Conservation (phyloP, 1,140 invertebrate genomes). For the Nomia melanderi region DNA sequence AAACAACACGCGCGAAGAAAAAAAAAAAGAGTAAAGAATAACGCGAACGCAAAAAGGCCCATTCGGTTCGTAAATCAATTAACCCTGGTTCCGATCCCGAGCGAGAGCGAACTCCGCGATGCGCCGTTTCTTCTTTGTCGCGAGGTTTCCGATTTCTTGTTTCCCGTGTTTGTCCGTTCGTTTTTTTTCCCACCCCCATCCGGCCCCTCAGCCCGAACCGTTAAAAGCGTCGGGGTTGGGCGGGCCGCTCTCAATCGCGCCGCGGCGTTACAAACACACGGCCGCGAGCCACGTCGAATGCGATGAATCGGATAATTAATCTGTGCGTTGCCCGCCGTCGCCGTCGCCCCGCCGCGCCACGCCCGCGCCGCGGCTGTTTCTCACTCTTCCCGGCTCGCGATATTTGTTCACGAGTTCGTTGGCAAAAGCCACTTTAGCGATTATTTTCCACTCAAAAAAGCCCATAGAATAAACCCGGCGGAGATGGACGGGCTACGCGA, state of each 20-base stretch:
- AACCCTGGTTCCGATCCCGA: no score
- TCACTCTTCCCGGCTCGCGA: slow-evolving; percentile 52
- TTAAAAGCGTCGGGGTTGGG: no score
- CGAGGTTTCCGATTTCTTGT: no score
- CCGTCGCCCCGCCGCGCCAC: not conserved
- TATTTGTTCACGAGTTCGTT: slow-evolving; percentile 64
- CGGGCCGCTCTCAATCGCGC: slow-evolving; percentile 28
- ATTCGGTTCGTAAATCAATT: slow-evolving; percentile 47
- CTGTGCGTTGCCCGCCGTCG: slow-evolving; percentile 29
- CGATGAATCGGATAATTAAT: slow-evolving; percentile 66
- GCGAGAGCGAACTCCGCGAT: no score
- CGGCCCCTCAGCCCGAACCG: no score
- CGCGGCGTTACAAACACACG: slow-evolving; percentile 50
- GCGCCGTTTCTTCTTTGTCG: no score
- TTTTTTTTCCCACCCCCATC: no score
- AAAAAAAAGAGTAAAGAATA: no score
- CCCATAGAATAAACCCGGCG: slow-evolving; percentile 57
- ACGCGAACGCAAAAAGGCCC: slow-evolving; percentile 22
- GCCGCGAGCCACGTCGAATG: slow-evolving; percentile 53
- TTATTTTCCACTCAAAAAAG: slow-evolving; percentile 66
- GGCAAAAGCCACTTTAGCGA: slow-evolving; percentile 62
- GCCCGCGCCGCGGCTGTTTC: not conserved
- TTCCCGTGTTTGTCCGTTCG: no score
- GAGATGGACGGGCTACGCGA: slow-evolving; percentile 36
- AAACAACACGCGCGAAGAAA: no score